Base-by-base conservation (phyloP, 2,113 vertebrate species). In the Scartelaos histophorus region DNA sequence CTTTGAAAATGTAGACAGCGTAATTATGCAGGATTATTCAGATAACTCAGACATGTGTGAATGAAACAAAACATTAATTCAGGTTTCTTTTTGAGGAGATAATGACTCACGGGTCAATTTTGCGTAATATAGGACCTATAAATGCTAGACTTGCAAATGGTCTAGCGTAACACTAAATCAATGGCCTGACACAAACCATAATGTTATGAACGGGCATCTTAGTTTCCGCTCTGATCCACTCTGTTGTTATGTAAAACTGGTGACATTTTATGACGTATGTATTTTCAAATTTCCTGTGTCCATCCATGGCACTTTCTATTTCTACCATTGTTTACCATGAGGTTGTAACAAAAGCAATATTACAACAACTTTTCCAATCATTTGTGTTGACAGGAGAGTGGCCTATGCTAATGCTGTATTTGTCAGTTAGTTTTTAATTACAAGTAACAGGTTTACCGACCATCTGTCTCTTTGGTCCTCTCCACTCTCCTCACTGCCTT, bases 381-480 rank as follows among this genome's bases (percentile, higher is more conserved):
- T 53, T 69, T 70, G 67, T 77, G 67, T 84, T 89, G 76, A 76
- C 80, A 75, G 78, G 47, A 74, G 68, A 67, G 80, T 80, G 79
- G 29, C 70, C 68, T 71, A 75, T 87, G 82, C 69, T 78, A 83
- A 83, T 84, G 70, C 46, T n/a, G 71, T 71, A 73, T 87, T 86
- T 79, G 51, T 85, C 46, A 67, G 70, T 72, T 72, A 71, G 65
- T 70, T 70, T 64, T 80, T 79, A 76, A 88, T 82, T 82, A 69
- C 21, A 38, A 47, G 17, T 79, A 76, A 54, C 62, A 61, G 67
- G 57, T 84, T 78, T 61, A 74, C 64, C 73, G 67, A 67, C 56
- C 61, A 35, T 15, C 65, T 51, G 74, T 53, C 22, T 58, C 53
- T 70, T 16, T 64, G 51, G 49, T 38, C 38, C 34, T 46, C 29